Percentiles rank a stretch among this genome's conserved stretches.
Evolutionary conservation across 2,888 invertebrate species (phyloP).

Genomic region (Thymelicus acteon): DNA sequence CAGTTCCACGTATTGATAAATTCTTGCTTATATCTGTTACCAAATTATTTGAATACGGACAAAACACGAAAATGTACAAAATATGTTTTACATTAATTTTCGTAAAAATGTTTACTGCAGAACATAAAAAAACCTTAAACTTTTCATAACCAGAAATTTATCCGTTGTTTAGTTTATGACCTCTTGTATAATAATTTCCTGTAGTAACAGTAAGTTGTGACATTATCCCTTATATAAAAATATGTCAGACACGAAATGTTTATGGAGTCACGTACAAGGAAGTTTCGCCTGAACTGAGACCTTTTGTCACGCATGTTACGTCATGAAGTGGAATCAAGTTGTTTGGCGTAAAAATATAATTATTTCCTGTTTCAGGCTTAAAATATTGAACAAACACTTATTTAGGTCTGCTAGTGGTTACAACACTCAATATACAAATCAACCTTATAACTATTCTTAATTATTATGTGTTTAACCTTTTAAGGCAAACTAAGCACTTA

Average conservation of each 20-base stretch:
- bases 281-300: slow-evolving; percentile 17
- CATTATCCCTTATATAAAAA: slow-evolving; percentile 20
- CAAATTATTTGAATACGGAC: no score
- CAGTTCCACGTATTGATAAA: no score
- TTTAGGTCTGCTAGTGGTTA: no score
- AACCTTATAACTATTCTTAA: no score
- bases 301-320: slow-evolving; percentile 29
- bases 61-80: background rate
- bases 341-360: background rate
- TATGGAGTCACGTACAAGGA: slow-evolving; percentile 24
- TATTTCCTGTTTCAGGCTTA: background rate
- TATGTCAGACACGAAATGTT: slow-evolving; percentile 21
- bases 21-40: no score
- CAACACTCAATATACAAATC: no score
- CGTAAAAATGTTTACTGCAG: background rate
- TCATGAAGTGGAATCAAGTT: background rate
- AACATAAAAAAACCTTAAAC: slow-evolving; percentile 6
- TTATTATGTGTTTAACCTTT: no score
- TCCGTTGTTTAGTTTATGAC: slow-evolving; percentile 2
- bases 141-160: background rate
- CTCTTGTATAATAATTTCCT: slow-evolving; percentile 19
- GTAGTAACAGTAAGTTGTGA: slow-evolving; percentile 23
- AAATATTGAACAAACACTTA: no score
- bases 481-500: no score
- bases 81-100: background rate